phyloP scores from a whole-genome alignment of 2,797 vertebrate species.

The Diplodus sargus region DNA sequence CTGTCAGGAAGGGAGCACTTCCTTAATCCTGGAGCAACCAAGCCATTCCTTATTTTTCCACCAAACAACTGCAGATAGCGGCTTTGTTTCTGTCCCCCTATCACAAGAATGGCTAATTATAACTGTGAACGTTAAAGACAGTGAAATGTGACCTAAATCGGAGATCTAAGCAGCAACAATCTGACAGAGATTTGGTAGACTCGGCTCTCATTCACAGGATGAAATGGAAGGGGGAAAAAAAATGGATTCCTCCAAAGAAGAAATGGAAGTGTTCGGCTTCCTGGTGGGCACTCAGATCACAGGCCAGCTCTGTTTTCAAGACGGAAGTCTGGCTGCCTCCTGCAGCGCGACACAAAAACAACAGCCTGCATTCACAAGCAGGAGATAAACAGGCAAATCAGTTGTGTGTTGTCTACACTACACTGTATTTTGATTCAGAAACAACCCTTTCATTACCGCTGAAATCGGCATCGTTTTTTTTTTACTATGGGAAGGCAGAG shows the following conservation, averaged over 20 bases:
- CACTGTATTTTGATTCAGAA: slow-evolving; percentile 32
- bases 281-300: slow-evolving; percentile 62
- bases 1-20: slow-evolving; percentile 88
- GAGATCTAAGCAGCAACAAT: neutral
- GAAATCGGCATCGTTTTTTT: slow-evolving; percentile 32
- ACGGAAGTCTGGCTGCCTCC: slow-evolving; percentile 64
- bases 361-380: slow-evolving; percentile 35
- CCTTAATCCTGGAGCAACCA: slow-evolving; percentile 85
- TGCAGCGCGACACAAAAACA: slow-evolving; percentile 66
- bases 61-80: slow-evolving; percentile 70
- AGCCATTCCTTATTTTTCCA: slow-evolving; percentile 76
- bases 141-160: neutral
- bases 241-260: slow-evolving; percentile 46
- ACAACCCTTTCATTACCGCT: slow-evolving; percentile 19
- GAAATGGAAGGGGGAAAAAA: slow-evolving; percentile 9
- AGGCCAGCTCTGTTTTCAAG: slow-evolving; percentile 53
- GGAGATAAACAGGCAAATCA: slow-evolving; percentile 40
- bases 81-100: slow-evolving; percentile 22
- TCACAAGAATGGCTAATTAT: slow-evolving; percentile 20
- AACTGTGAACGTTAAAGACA: neutral
- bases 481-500: slow-evolving; percentile 7
- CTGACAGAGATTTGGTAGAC: neutral
- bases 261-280: slow-evolving; percentile 58
- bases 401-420: slow-evolving; percentile 15
- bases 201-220: slow-evolving; percentile 44